Conservation (phyloP, 2,113 vertebrate species). For the Empidonax traillii region DNA sequence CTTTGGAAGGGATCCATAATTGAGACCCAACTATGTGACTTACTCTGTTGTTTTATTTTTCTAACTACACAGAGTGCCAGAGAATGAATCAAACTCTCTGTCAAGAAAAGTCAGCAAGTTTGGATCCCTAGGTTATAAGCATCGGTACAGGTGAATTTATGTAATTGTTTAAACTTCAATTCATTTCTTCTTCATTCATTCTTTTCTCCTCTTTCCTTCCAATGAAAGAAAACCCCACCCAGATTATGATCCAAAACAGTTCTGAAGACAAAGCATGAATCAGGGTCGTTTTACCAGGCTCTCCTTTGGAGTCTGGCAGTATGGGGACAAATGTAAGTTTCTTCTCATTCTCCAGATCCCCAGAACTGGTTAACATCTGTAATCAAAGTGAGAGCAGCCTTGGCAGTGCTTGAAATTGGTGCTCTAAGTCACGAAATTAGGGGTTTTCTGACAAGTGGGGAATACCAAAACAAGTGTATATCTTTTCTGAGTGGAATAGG, state of each 20-base stretch:
- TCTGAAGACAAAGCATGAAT: not conserved
- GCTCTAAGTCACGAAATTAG: not conserved
- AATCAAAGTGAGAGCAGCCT: not conserved
- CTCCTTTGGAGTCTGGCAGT: not conserved
- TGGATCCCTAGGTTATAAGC: conserved; percentile 83
- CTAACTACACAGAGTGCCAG: conserved; percentile 78
- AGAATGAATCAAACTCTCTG: conserved; percentile 81
- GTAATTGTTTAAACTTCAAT: not conserved
- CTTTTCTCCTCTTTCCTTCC: not conserved
- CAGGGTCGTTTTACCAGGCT: not conserved
- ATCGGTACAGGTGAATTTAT: conserved; percentile 82
- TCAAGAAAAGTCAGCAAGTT: conserved; percentile 87
- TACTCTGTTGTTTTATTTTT: conserved; percentile 34
- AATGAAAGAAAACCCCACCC: not conserved
- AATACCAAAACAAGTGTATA: not conserved
- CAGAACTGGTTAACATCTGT: not conserved
- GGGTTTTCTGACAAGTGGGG: not conserved
- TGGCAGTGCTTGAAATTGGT: not conserved
- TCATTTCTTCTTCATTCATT: not conserved
- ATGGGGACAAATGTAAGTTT: not conserved
- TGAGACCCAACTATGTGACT: not conserved
- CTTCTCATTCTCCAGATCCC: not conserved
- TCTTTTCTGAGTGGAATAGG: not conserved
- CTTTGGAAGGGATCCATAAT: not conserved
- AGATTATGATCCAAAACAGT: not conserved